Evolutionary conservation across 2,113 vertebrate species (phyloP).

Genomic region (Chaenogobius annularis): DNA sequence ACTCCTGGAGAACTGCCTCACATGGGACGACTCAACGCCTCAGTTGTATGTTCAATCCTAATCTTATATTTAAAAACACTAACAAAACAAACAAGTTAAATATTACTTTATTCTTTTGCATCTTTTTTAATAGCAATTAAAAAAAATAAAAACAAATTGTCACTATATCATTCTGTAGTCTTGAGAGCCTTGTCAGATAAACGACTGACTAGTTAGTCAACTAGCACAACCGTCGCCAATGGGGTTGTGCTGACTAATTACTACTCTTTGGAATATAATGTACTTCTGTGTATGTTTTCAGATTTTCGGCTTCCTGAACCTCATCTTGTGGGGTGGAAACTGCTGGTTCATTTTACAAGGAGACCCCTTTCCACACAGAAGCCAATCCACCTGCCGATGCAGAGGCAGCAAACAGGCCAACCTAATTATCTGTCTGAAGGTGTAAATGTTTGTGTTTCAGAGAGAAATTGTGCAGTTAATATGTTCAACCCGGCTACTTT

Average conservation of each 20-base stretch:
- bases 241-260: background rate
- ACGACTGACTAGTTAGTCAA: too few species aligned
- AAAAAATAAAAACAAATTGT: too few species aligned
- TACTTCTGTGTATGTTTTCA: slow-evolving; percentile 47
- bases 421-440: slow-evolving; percentile 42
- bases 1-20: slow-evolving; percentile 74
- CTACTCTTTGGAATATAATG: background rate
- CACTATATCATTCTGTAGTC: too few species aligned
- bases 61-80: background rate
- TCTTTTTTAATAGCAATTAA: too few species aligned
- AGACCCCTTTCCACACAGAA: slow-evolving; percentile 86
- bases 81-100: background rate
- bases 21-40: slow-evolving; percentile 90
- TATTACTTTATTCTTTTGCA: background rate
- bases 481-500: background rate
- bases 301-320: slow-evolving; percentile 94
- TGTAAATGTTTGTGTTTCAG: slow-evolving; percentile 25
- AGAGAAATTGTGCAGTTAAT: background rate
- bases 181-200: background rate
- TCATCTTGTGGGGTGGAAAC: slow-evolving; percentile 92
- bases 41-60: slow-evolving; percentile 83
- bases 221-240: too few species aligned
- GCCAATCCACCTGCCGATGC: slow-evolving; percentile 76
- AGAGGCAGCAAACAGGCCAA: slow-evolving; percentile 45
- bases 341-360: slow-evolving; percentile 97